These are phyloP conservation scores for Setipinna tenuifilis DNA, from an alignment of 2,797 vertebrate genomes.

Conservation along the genomic window DNA sequence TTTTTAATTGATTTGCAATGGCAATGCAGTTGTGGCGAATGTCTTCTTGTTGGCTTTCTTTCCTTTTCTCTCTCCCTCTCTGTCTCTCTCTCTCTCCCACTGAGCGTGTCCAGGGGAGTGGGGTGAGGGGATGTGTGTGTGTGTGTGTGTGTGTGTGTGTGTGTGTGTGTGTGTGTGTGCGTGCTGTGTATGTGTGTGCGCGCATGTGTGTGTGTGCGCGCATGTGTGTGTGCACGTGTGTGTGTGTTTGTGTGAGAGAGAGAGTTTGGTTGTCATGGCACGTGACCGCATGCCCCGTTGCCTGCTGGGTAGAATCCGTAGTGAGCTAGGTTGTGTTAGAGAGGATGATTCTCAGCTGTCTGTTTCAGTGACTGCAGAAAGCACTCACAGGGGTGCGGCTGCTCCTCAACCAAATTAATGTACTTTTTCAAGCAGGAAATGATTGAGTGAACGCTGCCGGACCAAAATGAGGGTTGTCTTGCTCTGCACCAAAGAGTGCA, in stretches of 20 bases:
- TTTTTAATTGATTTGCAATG: constrained; percentile 25
- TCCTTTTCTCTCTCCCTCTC: neutral
- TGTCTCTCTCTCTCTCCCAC: neutral
- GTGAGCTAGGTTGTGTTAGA: constrained; percentile 57
- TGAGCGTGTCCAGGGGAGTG: neutral
- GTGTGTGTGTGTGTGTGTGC: constrained; percentile 54
- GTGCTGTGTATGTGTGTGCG: constrained; percentile 42
- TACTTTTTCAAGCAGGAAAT: constrained; percentile 20
- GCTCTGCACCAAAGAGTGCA: neutral
- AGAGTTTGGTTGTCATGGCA: constrained; percentile 32
- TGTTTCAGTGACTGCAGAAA: constrained; percentile 30
- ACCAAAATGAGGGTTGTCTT: constrained; percentile 20
- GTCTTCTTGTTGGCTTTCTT: constrained; percentile 56
- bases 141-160: constrained; percentile 14
- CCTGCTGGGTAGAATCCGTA: constrained; percentile 57
- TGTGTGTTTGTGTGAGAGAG: neutral
- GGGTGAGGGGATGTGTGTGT: neutral
- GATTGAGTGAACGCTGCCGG: constrained; percentile 13
- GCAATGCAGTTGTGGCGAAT: constrained; percentile 15
- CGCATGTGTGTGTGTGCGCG: neutral
- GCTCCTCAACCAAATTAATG: constrained; percentile 2
- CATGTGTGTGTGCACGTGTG: neutral
- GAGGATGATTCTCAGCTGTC: constrained; percentile 63
- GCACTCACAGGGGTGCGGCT: constrained; percentile 13
- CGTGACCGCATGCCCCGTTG: constrained; percentile 51